Evolutionary conservation across 2,797 vertebrate species (phyloP), one percentile per base, ranked within the genome.

Genomic region (Bradypus variegatus): DNA sequence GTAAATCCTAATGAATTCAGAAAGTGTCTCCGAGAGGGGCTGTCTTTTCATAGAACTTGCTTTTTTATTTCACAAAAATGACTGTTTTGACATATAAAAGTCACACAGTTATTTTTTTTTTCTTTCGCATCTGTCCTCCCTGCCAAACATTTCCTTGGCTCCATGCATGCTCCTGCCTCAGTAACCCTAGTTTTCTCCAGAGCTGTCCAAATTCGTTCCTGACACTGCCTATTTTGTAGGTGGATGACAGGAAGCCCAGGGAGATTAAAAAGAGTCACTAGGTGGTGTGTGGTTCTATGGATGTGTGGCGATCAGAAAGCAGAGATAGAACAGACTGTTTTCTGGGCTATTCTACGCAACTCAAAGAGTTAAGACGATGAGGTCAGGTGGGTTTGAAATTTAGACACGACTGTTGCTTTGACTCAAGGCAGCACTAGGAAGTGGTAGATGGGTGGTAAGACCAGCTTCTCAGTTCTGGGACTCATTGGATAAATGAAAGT

Each of bases 161-260:
- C 38, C 3, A 0, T 0, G n/a, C 45, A 12, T 13, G 14, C 15
- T n/a, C 5, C 53, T 1, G 0, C 7, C 5, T 1, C 6, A 0
- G 18, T 10, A 2, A 8, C 2, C 29, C 5, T 60, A 36, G 18
- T 31, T 79, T 87, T 38, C 86, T 21, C 31, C 23, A 6, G 48
- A 33, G 53, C 45, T 19, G 67, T 33, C 27, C 27, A 8, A 5
- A 6, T 19, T 13, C 4, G 4, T 8, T 45, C 33, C 75, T 13
- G 11, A 27, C 31, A 1, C 33, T 6, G 38, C 29, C 1, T 10
- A 2, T 36, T 60, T 62, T 58, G 81, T 65, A 53, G 33, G 60
- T 8, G 5, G 72, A n/a, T 14, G 31, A 23, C 45, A 80, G 11
- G 16, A 25, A 84, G 38, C 53, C 62, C 25, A 8, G 8, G 33